Conservation (phyloP, 2,113 vertebrate genomes). For the Cardinalis cardinalis region DNA sequence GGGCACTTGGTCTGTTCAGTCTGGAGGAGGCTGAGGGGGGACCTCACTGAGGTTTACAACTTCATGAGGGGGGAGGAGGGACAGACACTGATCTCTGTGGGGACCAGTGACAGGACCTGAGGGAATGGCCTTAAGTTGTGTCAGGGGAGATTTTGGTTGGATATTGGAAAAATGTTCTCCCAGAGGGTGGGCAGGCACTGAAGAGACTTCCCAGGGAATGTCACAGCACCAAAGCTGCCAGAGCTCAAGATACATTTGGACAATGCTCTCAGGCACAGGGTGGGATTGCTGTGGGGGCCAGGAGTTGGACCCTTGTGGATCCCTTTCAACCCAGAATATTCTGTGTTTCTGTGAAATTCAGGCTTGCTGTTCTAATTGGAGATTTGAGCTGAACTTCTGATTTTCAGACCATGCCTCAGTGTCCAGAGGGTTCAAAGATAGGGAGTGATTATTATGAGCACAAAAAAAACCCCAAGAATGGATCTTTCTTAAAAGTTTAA, state of each 20-base stretch:
- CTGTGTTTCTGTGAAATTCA: fast-evolving
- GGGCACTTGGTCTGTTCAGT: background rate
- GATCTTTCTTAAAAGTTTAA: background rate
- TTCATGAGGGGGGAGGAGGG: fast-evolving
- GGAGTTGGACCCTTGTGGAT: background rate
- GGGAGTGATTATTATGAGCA: background rate
- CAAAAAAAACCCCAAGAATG: background rate
- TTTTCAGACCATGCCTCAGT: background rate
- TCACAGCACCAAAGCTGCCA: background rate
- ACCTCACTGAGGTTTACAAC: background rate
- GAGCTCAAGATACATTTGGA: background rate
- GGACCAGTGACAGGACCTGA: background rate
- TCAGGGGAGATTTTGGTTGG: background rate
- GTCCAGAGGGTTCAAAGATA: background rate
- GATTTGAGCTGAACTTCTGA: background rate
- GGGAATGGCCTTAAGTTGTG: background rate
- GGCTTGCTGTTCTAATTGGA: background rate
- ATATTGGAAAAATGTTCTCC: background rate
- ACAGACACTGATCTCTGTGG: background rate
- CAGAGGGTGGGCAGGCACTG: background rate
- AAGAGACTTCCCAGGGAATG: background rate
- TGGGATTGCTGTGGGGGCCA: background rate
- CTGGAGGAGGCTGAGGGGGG: background rate
- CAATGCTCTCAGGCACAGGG: background rate
- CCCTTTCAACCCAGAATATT: background rate